Evolutionary conservation across 2,888 invertebrate species (phyloP).

Genomic region (Caenorhabditis drosophilae): DNA sequence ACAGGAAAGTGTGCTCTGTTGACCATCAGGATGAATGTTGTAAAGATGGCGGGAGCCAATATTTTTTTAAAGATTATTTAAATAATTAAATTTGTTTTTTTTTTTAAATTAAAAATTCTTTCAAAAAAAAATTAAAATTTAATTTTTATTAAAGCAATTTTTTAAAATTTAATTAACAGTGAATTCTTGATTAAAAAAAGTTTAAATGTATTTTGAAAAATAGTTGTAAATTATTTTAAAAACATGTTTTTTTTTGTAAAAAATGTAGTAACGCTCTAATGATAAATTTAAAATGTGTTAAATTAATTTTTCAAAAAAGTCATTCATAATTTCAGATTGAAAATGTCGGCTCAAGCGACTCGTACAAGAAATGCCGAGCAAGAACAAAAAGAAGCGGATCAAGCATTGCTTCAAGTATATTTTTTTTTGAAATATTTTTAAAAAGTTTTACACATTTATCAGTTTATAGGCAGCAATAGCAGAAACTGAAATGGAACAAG

Average conservation of each 20-base stretch:
- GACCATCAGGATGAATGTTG: background rate
- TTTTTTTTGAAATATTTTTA: too few relatives aligned
- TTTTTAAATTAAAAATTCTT: too few relatives aligned
- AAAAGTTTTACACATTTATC: background rate
- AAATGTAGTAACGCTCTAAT: background rate
- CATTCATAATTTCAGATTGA: too few relatives aligned
- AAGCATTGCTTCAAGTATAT: slow-evolving; percentile 37
- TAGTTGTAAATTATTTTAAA: background rate
- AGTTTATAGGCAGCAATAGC: slow-evolving; percentile 24
- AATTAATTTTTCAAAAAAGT: background rate
- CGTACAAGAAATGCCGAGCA: slow-evolving; percentile 34
- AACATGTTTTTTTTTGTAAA: background rate
- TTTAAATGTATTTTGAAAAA: background rate
- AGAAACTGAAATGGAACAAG: slow-evolving; percentile 40
- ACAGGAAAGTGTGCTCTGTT: slow-evolving; percentile 16
- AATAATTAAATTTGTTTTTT: too few relatives aligned
- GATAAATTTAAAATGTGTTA: background rate
- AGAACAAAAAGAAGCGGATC: slow-evolving; percentile 29
- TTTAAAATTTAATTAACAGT: background rate
- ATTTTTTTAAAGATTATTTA: too few relatives aligned
- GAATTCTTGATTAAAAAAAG: background rate
- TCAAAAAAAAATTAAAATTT: too few relatives aligned
- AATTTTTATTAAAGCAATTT: too few relatives aligned
- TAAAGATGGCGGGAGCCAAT: too few relatives aligned
- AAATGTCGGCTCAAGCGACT: slow-evolving; percentile 40